A percentile compares a stretch with the other conserved stretches of the same genome.
These are phyloP conservation scores for Ailuropoda melanoleuca DNA, from an alignment of 2,113 vertebrate genomes.

Conservation along the genomic window DNA sequence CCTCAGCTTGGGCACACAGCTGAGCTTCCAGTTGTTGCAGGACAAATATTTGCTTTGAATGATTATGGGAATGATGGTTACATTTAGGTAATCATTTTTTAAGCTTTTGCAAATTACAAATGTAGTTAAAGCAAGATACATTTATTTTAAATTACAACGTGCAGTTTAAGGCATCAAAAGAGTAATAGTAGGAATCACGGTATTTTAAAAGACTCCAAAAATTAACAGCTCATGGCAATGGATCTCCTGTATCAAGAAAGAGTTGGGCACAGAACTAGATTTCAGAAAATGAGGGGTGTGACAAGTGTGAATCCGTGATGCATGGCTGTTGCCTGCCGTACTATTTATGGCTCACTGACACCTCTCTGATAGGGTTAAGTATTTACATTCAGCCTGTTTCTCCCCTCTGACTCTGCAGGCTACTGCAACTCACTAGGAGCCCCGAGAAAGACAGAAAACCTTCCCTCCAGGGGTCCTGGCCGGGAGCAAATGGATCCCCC, in stretches of 20 bases:
- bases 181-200: background rate
- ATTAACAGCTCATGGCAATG: background rate
- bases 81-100: conserved; percentile 1
- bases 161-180: background rate
- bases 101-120: conserved; percentile 50
- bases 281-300: conserved; percentile 30
- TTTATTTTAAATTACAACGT: conserved; percentile 21
- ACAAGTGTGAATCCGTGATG: background rate
- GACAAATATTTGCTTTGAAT: background rate
- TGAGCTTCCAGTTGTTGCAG: background rate
- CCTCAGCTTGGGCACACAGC: background rate
- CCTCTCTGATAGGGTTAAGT: conserved; percentile 59
- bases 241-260: background rate
- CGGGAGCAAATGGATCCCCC: background rate
- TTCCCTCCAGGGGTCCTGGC: background rate
- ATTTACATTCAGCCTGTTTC: conserved; percentile 36
- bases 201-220: conserved; percentile 31
- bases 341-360: conserved; percentile 45
- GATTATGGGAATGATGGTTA: background rate
- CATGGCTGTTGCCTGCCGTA: background rate
- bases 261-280: background rate
- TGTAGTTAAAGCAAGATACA: background rate
- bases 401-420: conserved; percentile 26
- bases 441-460: background rate
- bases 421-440: background rate